Conservation (phyloP, 2,113 vertebrate genomes). For the Acanthisitta chloris region DNA sequence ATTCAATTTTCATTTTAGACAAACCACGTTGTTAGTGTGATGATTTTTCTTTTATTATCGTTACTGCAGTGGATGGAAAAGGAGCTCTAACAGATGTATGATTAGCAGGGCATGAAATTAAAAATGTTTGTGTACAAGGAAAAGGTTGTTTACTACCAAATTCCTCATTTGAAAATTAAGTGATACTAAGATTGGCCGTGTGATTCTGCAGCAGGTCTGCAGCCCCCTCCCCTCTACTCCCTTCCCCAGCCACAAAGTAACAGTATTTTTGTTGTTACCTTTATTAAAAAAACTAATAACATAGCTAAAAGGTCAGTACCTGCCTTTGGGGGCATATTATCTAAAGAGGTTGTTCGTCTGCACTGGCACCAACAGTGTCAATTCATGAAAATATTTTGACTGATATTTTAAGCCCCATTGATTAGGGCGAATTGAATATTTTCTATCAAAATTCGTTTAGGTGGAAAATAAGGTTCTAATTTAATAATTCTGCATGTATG, state of each 20-base stretch:
- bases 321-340: neutral
- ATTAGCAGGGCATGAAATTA: slow-evolving; percentile 80
- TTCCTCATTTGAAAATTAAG: slow-evolving; percentile 65
- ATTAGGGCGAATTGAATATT: neutral
- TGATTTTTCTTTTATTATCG: slow-evolving; percentile 65
- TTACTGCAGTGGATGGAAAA: slow-evolving; percentile 38
- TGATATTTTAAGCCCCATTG: neutral
- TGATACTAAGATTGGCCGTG: slow-evolving; percentile 22
- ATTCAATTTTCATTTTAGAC: slow-evolving; percentile 61
- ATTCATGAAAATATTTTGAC: neutral
- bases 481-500: neutral
- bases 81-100: slow-evolving; percentile 75
- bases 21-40: slow-evolving; percentile 55
- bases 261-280: neutral
- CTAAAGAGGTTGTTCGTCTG: neutral
- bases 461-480: slow-evolving; percentile 9
- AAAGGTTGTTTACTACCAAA: slow-evolving; percentile 71
- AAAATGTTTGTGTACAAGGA: slow-evolving; percentile 71
- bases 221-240: neutral
- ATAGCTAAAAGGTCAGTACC: neutral
- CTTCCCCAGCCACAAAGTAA: neutral
- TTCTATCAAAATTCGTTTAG: neutral
- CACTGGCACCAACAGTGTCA: neutral
- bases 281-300: neutral
- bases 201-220: neutral